Conservation (phyloP, 2,888 invertebrate genomes). For the Eristalis intricaria region DNA sequence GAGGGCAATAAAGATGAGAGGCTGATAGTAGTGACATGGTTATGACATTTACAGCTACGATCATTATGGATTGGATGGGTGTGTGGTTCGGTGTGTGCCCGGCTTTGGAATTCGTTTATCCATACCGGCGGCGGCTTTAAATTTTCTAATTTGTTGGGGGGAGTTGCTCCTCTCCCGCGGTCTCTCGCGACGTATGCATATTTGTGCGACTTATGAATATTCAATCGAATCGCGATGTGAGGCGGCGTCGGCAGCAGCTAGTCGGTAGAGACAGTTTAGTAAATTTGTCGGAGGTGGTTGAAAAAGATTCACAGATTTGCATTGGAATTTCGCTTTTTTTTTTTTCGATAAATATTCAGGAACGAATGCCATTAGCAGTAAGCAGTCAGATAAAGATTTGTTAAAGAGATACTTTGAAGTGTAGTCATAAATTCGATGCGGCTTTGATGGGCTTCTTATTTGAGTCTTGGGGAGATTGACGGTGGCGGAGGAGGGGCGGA, state of each 20-base stretch:
- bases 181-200: not conserved
- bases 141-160: constrained; percentile 21
- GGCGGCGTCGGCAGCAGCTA: not conserved
- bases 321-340: not conserved
- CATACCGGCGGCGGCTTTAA: constrained; percentile 1
- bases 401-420: not conserved
- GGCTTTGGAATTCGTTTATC: too few species aligned
- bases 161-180: not conserved
- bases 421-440: not conserved
- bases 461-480: not conserved
- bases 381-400: not conserved
- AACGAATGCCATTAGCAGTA: not conserved
- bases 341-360: not conserved
- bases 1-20: constrained; percentile 46
- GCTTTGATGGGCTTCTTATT: not conserved
- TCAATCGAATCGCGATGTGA: not conserved
- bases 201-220: not conserved
- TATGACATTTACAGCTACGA: constrained; percentile 50
- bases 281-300: not conserved
- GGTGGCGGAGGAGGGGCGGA: not conserved
- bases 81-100: not conserved
- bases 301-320: not conserved
- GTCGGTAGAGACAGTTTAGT: too few species aligned
- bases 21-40: constrained; percentile 51
- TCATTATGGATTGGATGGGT: constrained; percentile 30